A percentile compares a stretch with the other conserved stretches of the same genome.
Evolutionary conservation across 2,888 invertebrate genomes (phyloP).

Genomic region (Chydorus sphaericus): DNA sequence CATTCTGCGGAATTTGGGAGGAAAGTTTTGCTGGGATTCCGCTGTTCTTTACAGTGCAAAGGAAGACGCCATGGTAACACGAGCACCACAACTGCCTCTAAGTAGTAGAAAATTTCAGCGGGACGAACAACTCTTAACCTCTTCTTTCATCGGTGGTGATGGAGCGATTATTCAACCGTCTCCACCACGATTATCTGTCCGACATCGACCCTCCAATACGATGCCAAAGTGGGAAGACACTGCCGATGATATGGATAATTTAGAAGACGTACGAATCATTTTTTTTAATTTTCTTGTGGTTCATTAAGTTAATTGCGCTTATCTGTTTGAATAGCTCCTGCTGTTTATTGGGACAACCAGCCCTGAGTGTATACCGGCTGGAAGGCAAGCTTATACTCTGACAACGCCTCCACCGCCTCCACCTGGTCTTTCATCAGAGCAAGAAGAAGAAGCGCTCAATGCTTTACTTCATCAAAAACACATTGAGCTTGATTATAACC

Average conservation of each 20-base stretch:
- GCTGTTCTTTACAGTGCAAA: slow-evolving; percentile 54
- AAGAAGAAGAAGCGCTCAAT: slow-evolving; percentile 73
- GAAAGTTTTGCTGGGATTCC: slow-evolving; percentile 93
- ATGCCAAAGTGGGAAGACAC: slow-evolving; percentile 67
- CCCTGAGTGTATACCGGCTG: slow-evolving; percentile 55
- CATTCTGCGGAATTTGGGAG: slow-evolving; percentile 73
- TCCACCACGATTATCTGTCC: slow-evolving; percentile 50
- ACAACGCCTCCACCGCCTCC: slow-evolving; percentile 59
- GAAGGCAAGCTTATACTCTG: slow-evolving; percentile 47
- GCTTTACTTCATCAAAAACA: slow-evolving; percentile 70
- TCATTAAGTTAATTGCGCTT: neutral
- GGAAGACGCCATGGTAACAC: slow-evolving; percentile 13
- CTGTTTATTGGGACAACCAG: slow-evolving; percentile 84
- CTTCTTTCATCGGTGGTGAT: slow-evolving; percentile 9
- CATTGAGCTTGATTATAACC: slow-evolving; percentile 59
- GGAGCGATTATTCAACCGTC: slow-evolving; percentile 22
- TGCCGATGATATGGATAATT: slow-evolving; percentile 75
- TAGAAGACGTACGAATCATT: slow-evolving; percentile 61
- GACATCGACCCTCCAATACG: slow-evolving; percentile 55
- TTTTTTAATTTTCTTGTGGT: neutral
- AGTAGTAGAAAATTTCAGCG: neutral
- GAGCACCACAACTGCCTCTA: slow-evolving; percentile 8
- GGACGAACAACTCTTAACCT: slow-evolving; percentile 10
- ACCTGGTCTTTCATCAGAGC: slow-evolving; percentile 50
- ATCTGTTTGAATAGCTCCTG: slow-evolving; percentile 44